These are phyloP conservation scores for Oligia fasciuncula DNA, from an alignment of 2,888 invertebrate species.

Conservation along the genomic window DNA sequence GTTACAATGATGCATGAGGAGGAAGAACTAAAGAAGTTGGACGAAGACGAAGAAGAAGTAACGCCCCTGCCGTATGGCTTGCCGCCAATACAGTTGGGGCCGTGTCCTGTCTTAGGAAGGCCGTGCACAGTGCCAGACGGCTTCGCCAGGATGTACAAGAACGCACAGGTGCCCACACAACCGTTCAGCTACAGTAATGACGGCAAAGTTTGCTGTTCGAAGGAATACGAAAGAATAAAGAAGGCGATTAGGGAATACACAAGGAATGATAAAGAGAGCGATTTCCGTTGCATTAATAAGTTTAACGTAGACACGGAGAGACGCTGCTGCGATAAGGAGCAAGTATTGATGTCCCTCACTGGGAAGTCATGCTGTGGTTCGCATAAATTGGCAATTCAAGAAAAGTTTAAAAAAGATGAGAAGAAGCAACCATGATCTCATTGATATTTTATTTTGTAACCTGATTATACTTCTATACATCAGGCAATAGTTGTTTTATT, in stretches of 20 bases:
- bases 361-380: conserved; percentile 85
- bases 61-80: conserved; percentile 85
- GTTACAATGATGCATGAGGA: conserved; percentile 79
- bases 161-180: conserved; percentile 74
- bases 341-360: conserved; percentile 76
- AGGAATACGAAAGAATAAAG: conserved; percentile 86
- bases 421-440: conserved; percentile 66
- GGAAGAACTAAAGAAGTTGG: conserved; percentile 76
- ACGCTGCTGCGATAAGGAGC: conserved; percentile 87
- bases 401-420: conserved; percentile 78
- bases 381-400: conserved; percentile 83
- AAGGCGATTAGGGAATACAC: conserved; percentile 84
- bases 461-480: conserved; percentile 71
- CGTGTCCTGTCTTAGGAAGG: conserved; percentile 86
- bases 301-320: conserved; percentile 85
- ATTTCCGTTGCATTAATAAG: conserved; percentile 83
- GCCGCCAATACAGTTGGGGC: conserved; percentile 84
- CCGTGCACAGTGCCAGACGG: conserved; percentile 86
- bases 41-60: conserved; percentile 82
- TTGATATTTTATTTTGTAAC: conserved; percentile 89
- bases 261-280: conserved; percentile 81
- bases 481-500: conserved; percentile 51
- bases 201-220: conserved; percentile 87
- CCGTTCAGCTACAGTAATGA: conserved; percentile 84
- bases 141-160: conserved; percentile 86